phyloP scores from a whole-genome alignment of 2,888 invertebrate species.

The Zygothrica quintamaculata region DNA sequence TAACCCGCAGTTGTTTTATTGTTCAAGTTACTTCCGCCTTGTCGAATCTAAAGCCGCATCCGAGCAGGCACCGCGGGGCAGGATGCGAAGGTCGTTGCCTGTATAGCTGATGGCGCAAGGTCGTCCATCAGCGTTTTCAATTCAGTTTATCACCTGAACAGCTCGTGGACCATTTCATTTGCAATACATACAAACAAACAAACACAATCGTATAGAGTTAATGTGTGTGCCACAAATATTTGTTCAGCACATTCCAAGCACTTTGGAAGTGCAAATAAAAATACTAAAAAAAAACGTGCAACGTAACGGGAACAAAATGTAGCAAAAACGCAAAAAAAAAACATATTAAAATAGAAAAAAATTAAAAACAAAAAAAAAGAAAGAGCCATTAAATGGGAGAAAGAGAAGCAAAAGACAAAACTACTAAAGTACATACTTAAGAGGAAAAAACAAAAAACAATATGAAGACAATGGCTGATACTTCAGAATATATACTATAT shows the following conservation, averaged over 20 bases:
- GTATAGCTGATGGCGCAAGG: constrained; percentile 47
- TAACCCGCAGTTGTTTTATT: constrained; percentile 30
- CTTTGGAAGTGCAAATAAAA: constrained; percentile 61
- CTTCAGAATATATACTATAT: background rate
- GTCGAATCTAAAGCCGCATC: background rate
- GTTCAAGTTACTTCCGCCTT: constrained; percentile 51
- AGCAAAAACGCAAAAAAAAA: no score
- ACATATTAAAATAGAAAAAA: background rate
- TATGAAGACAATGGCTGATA: no score
- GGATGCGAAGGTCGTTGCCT: constrained; percentile 70
- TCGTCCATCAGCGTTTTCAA: constrained; percentile 36
- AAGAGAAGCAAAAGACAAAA: background rate
- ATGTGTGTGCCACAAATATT: constrained; percentile 63
- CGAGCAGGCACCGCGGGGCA: constrained; percentile 38
- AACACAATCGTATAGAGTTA: constrained; percentile 2
- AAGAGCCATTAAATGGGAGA: no score
- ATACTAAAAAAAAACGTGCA: constrained; percentile 55
- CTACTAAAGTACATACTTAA: constrained; percentile 1
- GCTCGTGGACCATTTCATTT: constrained; percentile 40
- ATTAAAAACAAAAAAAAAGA: background rate
- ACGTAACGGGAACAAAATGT: constrained; percentile 42
- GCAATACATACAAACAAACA: constrained; percentile 16
- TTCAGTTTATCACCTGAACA: constrained; percentile 53
- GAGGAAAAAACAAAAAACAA: background rate
- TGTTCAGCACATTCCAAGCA: constrained; percentile 71